Evolutionary conservation across 2,113 vertebrate species (phyloP).

Genomic region (zebrafish (Danio rerio)): GRCz12tu NC_133177.1:47717501-47718000

Average conservation of each 20-base stretch:
- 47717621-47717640: neutral
- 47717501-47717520: too few relatives aligned
- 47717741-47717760: constrained; percentile 31
- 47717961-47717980: constrained; percentile 11
- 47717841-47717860: neutral
- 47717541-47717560: neutral
- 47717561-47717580: neutral
- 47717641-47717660: neutral
- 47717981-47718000: constrained; percentile 4
- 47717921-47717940: constrained; percentile 50
- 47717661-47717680: neutral
- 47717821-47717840: constrained; percentile 47
- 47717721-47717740: constrained; percentile 25
- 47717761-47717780: constrained; percentile 24
- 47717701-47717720: constrained; percentile 21
- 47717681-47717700: constrained; percentile 22
- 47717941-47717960: constrained; percentile 25
- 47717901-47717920: constrained; percentile 59
- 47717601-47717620: neutral
- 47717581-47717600: neutral
- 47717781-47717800: constrained; percentile 31
- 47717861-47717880: constrained; percentile 59
- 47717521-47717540: too few relatives aligned
- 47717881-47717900: constrained; percentile 63
- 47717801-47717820: constrained; percentile 33